These are phyloP conservation scores for Triplophysa bombifrons DNA, from an alignment of 2,797 vertebrate species.

Conservation along the genomic window DNA sequence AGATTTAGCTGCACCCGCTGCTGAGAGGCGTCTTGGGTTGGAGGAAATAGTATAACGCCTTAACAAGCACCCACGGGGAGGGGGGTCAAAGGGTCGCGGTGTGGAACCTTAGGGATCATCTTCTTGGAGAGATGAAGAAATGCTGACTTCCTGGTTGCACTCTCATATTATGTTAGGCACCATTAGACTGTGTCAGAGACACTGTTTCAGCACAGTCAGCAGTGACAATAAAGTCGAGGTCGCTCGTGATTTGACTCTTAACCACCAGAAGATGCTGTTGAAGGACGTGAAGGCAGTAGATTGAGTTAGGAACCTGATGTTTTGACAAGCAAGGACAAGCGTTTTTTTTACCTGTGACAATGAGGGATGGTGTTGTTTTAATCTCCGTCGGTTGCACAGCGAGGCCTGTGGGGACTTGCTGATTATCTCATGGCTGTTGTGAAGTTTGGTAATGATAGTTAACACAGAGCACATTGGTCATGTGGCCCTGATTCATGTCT, in stretches of 20 bases:
- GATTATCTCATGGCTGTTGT: constrained; percentile 60
- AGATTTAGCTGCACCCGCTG: constrained; percentile 53
- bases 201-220: constrained; percentile 37
- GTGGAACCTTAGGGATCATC: constrained; percentile 55
- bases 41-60: constrained; percentile 66
- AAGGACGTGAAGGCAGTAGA: constrained; percentile 9
- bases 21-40: constrained; percentile 42
- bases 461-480: constrained; percentile 62
- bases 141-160: constrained; percentile 45
- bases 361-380: constrained; percentile 42
- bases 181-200: constrained; percentile 51
- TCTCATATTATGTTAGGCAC: constrained; percentile 68
- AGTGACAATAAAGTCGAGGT: constrained; percentile 4
- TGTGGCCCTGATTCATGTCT: constrained; percentile 71
- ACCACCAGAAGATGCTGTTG: constrained; percentile 1
- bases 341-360: constrained; percentile 28
- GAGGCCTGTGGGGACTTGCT: constrained; percentile 65
- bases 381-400: constrained; percentile 15
- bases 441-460: constrained; percentile 71
- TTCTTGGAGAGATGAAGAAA: constrained; percentile 49
- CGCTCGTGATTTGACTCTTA: constrained; percentile 25
- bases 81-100: constrained; percentile 68
- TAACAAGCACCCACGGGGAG: constrained; percentile 67
- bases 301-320: constrained; percentile 5
- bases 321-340: constrained; percentile 17